Conservation (phyloP, 1,140 invertebrate genomes). For the Cyphomyrmex costatus region DNA sequence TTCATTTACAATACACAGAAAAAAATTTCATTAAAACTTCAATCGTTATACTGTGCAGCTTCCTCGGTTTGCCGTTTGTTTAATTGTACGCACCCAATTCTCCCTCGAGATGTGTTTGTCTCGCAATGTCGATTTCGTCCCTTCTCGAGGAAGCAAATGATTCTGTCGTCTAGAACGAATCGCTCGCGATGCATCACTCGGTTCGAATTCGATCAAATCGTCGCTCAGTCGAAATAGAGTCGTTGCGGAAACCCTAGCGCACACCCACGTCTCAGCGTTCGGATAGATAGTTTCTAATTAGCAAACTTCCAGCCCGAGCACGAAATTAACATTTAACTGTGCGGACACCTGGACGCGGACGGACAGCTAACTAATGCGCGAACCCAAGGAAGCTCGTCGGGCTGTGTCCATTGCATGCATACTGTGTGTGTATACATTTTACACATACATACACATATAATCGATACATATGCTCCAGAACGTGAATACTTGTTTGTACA, state of each 20-base stretch:
- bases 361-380: constrained; percentile 75
- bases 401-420: constrained; percentile 20
- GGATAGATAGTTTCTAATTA: constrained; percentile 81
- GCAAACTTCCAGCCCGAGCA: constrained; percentile 74
- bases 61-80: neutral
- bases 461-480: constrained; percentile 3
- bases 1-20: neutral
- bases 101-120: neutral
- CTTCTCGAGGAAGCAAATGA: constrained; percentile 3
- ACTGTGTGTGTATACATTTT: constrained; percentile 24
- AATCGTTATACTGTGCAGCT: neutral
- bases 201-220: constrained; percentile 23
- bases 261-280: neutral
- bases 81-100: neutral
- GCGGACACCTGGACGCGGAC: constrained; percentile 73
- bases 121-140: neutral
- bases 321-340: constrained; percentile 82
- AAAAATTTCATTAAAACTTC: neutral
- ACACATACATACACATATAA: neutral
- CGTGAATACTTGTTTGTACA: neutral
- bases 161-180: neutral
- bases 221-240: constrained; percentile 73
- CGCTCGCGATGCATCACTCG: neutral
- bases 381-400: constrained; percentile 30
- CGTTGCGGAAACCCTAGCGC: constrained; percentile 11